Evolutionary conservation across 2,888 invertebrate genomes (phyloP), one percentile per base, ranked within the genome.

Genomic region (Synanthedon tipuliformis): DNA sequence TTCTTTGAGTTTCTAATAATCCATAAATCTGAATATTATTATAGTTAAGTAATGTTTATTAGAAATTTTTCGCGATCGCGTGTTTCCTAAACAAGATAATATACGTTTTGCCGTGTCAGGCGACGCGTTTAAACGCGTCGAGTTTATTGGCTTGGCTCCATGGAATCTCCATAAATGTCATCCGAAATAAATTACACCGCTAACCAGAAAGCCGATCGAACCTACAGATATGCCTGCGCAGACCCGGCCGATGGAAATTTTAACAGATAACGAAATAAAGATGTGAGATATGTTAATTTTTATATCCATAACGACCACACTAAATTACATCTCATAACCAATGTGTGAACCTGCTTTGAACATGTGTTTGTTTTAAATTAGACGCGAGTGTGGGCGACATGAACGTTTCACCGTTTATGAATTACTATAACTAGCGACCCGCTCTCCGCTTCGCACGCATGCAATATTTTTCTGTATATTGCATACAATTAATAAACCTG

Each of bases 151-250:
- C 61, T 68, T 63, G 66, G 63, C 61, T 73, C 70, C 67, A 73
- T 77, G 75, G 75, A 72, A 75, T 74, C 67, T 69, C 73, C 73
- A 84, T 84, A 78, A 83, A 81, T 75, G 81, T 80, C 83, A 78
- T 72, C 61, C 65, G 59, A 74, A 75, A 81, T 82, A 79, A 81
- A 81, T 81, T 69, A 78, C 64, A 59, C 53, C 34, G 55, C 13
- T 12, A 55, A 57, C 59, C 58, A 57, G 55, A 53, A 53, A 51
- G 53, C 52, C 57, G 71, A 72, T 70, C 65, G 62, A 60, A 58
- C 58, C 55, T 54, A 50, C 58, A 54, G 69, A 71, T 73, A 71
- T 54, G 59, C 54, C 15, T 51, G 56, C 54, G 51, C 56, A 57
- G 52, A 58, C 54, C 55, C 54, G 55, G 54, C 56, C 55, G 56